Evolutionary conservation across 37 sponge, comb jelly and placozoan species (phyloP).

Genomic region (Ephydatia muelleri): DNA sequence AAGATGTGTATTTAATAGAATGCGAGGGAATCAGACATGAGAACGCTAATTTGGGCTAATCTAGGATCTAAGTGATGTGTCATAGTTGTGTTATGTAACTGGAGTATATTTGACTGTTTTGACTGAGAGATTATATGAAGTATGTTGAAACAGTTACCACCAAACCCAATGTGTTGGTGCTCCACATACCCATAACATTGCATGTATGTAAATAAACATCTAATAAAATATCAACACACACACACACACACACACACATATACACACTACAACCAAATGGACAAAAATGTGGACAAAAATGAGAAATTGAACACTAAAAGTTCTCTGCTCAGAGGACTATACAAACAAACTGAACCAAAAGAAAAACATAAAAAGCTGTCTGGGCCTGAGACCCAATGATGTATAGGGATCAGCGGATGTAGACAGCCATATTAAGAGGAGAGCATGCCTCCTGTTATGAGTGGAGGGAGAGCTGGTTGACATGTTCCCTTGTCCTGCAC

Average conservation of each 20-base stretch:
- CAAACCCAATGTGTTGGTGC: background rate
- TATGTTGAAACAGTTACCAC: background rate
- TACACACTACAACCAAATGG: background rate
- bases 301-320: background rate
- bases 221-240: background rate
- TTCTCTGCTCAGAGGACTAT: no score
- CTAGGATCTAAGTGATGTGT: no score
- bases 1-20: conserved; percentile 35
- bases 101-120: background rate
- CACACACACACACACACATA: conserved; percentile 1
- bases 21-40: conserved; percentile 73
- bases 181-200: background rate
- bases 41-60: background rate
- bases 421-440: conserved; percentile 60
- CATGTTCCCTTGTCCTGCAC: background rate
- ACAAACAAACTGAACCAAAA: background rate
- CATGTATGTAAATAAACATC: background rate
- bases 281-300: background rate
- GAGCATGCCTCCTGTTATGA: conserved; percentile 49
- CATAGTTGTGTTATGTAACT: no score
- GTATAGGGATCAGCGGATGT: conserved; percentile 26
- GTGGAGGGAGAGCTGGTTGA: background rate
- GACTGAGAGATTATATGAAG: background rate
- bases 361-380: background rate
- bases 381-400: background rate